These are phyloP conservation scores for Emydocephalus ijimae DNA, from an alignment of 2,113 vertebrate genomes.

Conservation along the genomic window DNA sequence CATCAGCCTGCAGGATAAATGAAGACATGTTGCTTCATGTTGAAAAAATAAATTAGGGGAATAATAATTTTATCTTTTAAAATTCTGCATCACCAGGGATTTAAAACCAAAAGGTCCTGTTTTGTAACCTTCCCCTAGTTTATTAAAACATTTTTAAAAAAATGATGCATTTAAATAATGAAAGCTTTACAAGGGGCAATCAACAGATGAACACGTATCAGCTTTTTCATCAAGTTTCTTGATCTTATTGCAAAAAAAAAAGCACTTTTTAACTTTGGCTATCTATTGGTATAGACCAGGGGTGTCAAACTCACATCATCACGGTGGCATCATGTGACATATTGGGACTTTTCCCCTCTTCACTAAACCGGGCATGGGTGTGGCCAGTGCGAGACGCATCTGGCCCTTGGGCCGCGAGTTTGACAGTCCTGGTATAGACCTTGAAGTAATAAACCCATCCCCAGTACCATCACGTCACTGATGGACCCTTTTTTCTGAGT, in stretches of 20 bases:
- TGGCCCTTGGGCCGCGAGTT: too few species aligned
- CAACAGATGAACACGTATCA: background rate
- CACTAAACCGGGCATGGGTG: too few species aligned
- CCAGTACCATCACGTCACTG: background rate
- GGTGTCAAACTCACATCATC: too few species aligned
- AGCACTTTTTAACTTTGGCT: background rate
- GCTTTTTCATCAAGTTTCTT: background rate
- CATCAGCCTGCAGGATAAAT: conserved; percentile 32
- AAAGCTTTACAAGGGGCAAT: background rate
- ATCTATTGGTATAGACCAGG: background rate
- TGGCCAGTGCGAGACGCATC: too few species aligned
- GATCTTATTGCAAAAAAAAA: background rate
- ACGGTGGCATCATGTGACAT: too few species aligned
- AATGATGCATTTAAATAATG: background rate
- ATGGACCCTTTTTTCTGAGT: background rate
- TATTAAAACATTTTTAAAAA: background rate
- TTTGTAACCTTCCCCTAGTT: conserved; percentile 8
- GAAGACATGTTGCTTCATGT: background rate
- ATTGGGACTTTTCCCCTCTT: too few species aligned
- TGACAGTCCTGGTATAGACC: background rate
- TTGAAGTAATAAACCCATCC: background rate
- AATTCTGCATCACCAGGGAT: background rate
- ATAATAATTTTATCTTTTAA: background rate
- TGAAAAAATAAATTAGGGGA: background rate
- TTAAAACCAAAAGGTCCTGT: conserved; percentile 6